Conservation (phyloP, 2,113 vertebrate species). For the Andinoacara biseriatus region DNA sequence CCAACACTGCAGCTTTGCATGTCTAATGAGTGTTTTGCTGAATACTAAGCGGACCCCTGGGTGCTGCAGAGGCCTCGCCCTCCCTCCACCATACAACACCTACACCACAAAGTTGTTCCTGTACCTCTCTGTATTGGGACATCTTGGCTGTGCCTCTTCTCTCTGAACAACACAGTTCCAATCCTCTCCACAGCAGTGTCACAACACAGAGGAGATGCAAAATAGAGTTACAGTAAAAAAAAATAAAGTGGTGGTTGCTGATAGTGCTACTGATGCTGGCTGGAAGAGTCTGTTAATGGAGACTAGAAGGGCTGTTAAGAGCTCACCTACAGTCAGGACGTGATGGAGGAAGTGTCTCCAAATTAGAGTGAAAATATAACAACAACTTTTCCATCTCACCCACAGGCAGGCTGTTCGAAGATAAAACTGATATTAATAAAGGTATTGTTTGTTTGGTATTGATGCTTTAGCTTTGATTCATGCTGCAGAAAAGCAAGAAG, state of each 20-base stretch:
- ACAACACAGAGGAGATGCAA: background rate
- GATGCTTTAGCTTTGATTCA: background rate
- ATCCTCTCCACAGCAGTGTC: background rate
- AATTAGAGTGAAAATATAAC: background rate
- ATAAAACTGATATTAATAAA: background rate
- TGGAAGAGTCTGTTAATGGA: background rate
- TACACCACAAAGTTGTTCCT: background rate
- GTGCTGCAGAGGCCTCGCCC: conserved; percentile 33
- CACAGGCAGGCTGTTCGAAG: background rate
- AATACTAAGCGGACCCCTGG: conserved; percentile 76
- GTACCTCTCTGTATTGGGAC: background rate
- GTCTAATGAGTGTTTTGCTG: conserved; percentile 81
- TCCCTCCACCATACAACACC: background rate
- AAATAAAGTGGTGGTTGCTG: rapidly evolving
- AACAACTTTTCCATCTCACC: background rate
- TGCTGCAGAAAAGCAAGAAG: background rate
- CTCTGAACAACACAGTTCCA: background rate
- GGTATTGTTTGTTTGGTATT: background rate
- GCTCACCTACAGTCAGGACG: background rate
- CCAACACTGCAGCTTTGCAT: conserved; percentile 82
- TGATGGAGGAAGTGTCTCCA: background rate
- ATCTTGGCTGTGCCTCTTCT: background rate
- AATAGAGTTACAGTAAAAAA: background rate
- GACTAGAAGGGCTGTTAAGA: background rate
- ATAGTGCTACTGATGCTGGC: background rate